These are phyloP conservation scores for Piliocolobus tephrosceles DNA, from an alignment of 2,113 vertebrate genomes.

Conservation along the genomic window DNA sequence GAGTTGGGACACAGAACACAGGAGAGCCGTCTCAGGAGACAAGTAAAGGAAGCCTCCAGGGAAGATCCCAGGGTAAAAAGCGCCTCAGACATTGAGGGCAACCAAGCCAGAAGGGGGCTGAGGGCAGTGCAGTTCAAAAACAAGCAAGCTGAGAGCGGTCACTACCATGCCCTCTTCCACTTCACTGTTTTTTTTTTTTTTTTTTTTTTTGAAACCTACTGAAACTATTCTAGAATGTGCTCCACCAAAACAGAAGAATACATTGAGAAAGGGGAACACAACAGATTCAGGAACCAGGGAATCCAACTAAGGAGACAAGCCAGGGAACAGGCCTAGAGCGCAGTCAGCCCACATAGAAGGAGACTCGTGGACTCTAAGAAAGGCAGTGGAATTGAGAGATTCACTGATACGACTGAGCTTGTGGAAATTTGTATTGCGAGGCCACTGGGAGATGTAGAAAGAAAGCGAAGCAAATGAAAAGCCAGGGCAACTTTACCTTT, in stretches of 20 bases:
- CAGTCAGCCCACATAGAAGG: neutral
- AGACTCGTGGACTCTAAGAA: neutral
- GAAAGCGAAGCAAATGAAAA: conserved; percentile 29
- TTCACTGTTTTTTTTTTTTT: neutral
- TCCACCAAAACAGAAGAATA: conserved; percentile 12
- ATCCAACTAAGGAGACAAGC: conserved; percentile 19
- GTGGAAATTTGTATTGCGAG: neutral
- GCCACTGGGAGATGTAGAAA: neutral
- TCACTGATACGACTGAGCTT: neutral
- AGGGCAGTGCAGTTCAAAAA: neutral
- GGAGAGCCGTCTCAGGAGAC: neutral
- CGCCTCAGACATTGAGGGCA: neutral
- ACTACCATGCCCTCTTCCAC: neutral
- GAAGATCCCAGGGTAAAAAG: neutral
- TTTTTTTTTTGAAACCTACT: neutral
- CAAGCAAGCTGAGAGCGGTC: neutral
- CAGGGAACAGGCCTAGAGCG: neutral
- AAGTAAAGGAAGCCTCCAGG: neutral
- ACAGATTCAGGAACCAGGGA: conserved; percentile 15
- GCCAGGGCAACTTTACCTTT: neutral
- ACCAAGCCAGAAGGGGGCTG: neutral
- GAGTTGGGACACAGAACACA: conserved; percentile 21
- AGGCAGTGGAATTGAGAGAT: neutral
- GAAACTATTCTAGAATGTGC: conserved; percentile 1
- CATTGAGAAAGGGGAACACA: neutral